phyloP scores from a whole-genome alignment of 2,888 invertebrate genomes.

The Nemurella pictetii region DNA sequence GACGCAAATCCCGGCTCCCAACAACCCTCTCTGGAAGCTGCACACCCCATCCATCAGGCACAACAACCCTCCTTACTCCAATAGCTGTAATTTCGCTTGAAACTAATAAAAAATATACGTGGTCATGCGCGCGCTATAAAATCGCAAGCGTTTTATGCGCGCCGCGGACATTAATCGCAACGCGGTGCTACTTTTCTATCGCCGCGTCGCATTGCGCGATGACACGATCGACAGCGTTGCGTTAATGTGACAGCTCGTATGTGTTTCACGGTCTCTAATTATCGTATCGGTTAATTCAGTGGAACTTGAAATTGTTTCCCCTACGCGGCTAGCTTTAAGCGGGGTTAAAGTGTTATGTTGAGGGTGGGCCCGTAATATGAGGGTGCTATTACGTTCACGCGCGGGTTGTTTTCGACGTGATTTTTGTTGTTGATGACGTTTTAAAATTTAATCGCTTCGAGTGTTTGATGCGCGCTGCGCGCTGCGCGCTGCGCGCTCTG shows the following conservation, averaged over 20 bases:
- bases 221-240: not conserved
- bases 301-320: not conserved
- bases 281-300: not conserved
- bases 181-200: not conserved
- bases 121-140: not conserved
- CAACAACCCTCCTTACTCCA: too few relatives aligned
- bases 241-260: not conserved
- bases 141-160: not conserved
- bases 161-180: not conserved
- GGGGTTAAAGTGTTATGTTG: too few relatives aligned
- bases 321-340: too few relatives aligned
- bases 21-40: too few relatives aligned
- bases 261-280: not conserved
- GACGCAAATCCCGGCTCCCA: not conserved
- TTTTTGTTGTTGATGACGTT: not conserved
- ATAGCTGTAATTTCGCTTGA: too few relatives aligned
- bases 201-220: not conserved
- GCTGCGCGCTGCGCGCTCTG: too few relatives aligned
- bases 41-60: too few relatives aligned
- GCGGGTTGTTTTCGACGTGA: not conserved
- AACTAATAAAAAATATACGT: not conserved
- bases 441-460: not conserved
- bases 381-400: too few relatives aligned
- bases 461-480: too few relatives aligned
- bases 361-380: too few relatives aligned